Percentiles rank a stretch among this genome's conserved stretches.
Evolutionary conservation across 2,888 invertebrate species (phyloP).

Genomic region (Eilema sororculum): DNA sequence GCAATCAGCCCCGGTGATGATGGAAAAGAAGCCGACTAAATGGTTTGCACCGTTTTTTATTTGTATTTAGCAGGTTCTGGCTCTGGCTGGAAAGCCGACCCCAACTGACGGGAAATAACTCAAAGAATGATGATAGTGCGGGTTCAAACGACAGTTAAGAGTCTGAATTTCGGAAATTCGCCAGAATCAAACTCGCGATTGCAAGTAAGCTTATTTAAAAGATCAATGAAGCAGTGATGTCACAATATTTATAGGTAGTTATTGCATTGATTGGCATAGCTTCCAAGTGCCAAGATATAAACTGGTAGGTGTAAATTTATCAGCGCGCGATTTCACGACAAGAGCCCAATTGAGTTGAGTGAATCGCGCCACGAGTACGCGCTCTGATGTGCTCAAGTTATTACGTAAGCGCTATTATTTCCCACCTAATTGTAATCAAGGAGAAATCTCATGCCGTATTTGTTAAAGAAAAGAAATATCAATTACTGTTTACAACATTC

Average conservation of each 20-base stretch:
- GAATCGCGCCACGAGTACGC: not conserved
- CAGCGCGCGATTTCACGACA: not conserved
- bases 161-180: too few relatives aligned
- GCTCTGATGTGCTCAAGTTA: not conserved
- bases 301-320: not conserved
- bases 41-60: too few relatives aligned
- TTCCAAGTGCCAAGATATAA: not conserved
- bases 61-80: too few relatives aligned
- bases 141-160: too few relatives aligned
- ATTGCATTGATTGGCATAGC: constrained; percentile 1
- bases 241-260: not conserved
- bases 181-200: not conserved
- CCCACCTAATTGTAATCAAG: not conserved
- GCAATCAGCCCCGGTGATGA: too few relatives aligned
- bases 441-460: not conserved
- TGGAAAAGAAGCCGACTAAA: too few relatives aligned
- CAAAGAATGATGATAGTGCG: too few relatives aligned
- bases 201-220: not conserved
- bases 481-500: not conserved
- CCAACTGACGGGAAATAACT: too few relatives aligned
- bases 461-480: not conserved
- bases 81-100: too few relatives aligned
- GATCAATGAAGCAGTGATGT: not conserved
- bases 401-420: constrained; percentile 8
- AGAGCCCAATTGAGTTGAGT: constrained; percentile 6